Conservation (phyloP, 2,888 invertebrate genomes). For the Tubulanus polymorphus region DNA sequence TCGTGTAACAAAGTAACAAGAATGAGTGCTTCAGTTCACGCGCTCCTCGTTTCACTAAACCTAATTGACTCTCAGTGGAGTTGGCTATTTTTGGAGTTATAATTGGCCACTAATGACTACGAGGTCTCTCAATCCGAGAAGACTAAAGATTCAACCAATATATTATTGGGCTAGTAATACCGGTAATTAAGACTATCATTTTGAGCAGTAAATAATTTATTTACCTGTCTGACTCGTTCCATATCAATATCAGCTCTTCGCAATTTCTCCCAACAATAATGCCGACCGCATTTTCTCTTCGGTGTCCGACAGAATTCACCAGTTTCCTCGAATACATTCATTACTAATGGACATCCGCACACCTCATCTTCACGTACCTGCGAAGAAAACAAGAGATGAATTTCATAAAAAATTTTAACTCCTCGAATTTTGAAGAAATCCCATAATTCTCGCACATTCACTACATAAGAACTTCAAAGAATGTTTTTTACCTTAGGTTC, state of each 20-base stretch:
- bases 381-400: slow-evolving; percentile 1
- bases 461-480: neutral
- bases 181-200: too few relatives aligned
- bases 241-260: slow-evolving; percentile 91
- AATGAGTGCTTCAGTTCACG: neutral
- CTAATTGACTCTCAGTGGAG: too few relatives aligned
- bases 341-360: slow-evolving; percentile 87
- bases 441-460: neutral
- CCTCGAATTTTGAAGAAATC: neutral
- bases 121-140: neutral
- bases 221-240: slow-evolving; percentile 65
- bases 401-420: neutral
- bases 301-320: slow-evolving; percentile 83
- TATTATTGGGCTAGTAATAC: neutral
- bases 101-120: too few relatives aligned
- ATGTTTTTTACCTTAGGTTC: slow-evolving; percentile 42
- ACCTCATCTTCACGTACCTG: slow-evolving; percentile 59
- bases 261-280: slow-evolving; percentile 94
- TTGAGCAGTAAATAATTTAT: too few relatives aligned
- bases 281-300: slow-evolving; percentile 85
- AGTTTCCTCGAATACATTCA: slow-evolving; percentile 76
- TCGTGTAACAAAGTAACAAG: neutral
- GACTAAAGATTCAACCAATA: neutral
- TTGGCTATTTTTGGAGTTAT: too few relatives aligned
- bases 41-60: too few relatives aligned